These are phyloP conservation scores for Acrobasis repandana DNA, from an alignment of 2,888 invertebrate species.

Conservation along the genomic window DNA sequence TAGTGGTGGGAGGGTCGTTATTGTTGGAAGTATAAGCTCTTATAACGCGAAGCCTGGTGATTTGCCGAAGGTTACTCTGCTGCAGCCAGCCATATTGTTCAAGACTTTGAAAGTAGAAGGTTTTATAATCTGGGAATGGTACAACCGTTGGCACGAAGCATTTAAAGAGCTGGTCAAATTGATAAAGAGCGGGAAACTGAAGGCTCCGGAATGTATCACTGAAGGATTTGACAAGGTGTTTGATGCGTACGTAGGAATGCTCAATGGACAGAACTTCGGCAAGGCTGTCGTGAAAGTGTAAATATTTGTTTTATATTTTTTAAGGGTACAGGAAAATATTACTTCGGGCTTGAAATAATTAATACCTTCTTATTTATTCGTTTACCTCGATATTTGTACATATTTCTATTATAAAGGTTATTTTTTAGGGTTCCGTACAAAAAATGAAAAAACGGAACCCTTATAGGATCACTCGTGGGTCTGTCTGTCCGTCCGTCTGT, in stretches of 20 bases:
- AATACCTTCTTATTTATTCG: no score
- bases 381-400: no score
- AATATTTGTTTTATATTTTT: background rate
- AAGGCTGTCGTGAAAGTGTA: constrained; percentile 74
- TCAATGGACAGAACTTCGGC: constrained; percentile 70
- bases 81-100: constrained; percentile 72
- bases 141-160: constrained; percentile 5
- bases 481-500: no score
- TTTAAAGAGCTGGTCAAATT: constrained; percentile 1
- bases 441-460: no score
- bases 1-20: constrained; percentile 74
- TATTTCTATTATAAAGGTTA: no score
- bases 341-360: background rate
- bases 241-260: constrained; percentile 83
- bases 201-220: constrained; percentile 82
- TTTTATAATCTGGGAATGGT: constrained; percentile 1
- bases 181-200: constrained; percentile 16
- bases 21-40: constrained; percentile 83
- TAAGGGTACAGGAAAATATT: background rate
- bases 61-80: constrained; percentile 38
- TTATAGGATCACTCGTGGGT: no score
- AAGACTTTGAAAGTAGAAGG: constrained; percentile 66
- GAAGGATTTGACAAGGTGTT: constrained; percentile 85
- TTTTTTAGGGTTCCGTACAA: no score
- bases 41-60: constrained; percentile 46